phyloP scores from a whole-genome alignment of 2,113 vertebrate genomes.

The Eretmodus cyanostictus region DNA sequence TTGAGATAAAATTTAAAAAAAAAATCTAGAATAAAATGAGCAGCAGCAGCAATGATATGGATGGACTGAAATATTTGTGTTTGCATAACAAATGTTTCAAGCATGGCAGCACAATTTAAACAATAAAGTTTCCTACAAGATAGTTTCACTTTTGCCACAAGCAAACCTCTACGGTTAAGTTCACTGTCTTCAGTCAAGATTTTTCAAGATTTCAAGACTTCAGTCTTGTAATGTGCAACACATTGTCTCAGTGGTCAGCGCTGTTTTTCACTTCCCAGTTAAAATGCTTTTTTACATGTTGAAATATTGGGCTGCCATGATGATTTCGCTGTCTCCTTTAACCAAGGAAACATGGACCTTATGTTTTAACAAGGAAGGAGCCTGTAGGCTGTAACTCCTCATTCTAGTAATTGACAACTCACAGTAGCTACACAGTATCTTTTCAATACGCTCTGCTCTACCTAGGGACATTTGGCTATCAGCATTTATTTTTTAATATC shows the following conservation, averaged over 20 bases:
- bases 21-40: background rate
- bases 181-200: background rate
- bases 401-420: background rate
- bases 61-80: background rate
- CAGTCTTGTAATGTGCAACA: background rate
- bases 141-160: background rate
- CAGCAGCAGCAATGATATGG: background rate
- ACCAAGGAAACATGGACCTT: background rate
- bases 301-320: background rate
- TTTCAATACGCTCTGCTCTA: background rate
- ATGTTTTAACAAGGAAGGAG: background rate
- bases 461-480: background rate
- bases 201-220: background rate
- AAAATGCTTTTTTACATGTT: background rate
- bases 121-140: background rate
- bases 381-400: background rate
- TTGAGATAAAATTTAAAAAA: background rate
- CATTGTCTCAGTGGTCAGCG: background rate
- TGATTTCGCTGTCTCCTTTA: background rate
- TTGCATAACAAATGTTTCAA: background rate
- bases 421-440: background rate
- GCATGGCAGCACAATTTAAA: background rate
- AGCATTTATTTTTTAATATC: background rate
- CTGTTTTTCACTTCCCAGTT: background rate
- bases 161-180: background rate